phyloP scores from a whole-genome alignment of 2,113 vertebrate genomes.

The Piprites chloris region DNA sequence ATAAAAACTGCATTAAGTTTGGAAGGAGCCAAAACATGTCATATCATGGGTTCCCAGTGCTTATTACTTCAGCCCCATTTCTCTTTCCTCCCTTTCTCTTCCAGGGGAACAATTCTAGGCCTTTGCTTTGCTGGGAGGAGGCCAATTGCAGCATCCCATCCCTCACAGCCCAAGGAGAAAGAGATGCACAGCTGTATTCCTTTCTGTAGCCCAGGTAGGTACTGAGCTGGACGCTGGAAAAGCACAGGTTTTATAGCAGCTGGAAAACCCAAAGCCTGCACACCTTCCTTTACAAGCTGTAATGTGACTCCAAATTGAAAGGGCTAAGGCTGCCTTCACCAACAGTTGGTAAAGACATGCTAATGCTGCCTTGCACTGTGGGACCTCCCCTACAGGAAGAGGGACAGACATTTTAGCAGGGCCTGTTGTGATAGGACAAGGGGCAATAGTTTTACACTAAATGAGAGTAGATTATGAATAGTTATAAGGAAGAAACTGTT shows the following conservation, averaged over 20 bases:
- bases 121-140: not conserved
- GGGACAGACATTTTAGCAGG: not conserved
- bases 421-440: not conserved
- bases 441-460: not conserved
- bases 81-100: not conserved
- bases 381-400: not conserved
- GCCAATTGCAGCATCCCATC: not conserved
- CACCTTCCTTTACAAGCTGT: not conserved
- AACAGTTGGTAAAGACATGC: not conserved
- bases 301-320: not conserved
- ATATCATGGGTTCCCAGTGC: not conserved
- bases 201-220: not conserved
- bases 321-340: not conserved
- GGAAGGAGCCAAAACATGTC: conserved; percentile 33
- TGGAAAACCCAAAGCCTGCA: not conserved
- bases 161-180: not conserved
- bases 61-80: not conserved
- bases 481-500: not conserved
- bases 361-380: not conserved
- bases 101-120: not conserved
- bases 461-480: not conserved
- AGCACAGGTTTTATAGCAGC: not conserved
- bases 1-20: conserved; percentile 65
- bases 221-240: not conserved
- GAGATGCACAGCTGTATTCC: not conserved